Evolutionary conservation across 1,140 invertebrate species (phyloP).

Genomic region (Agraylea sexmaculata): DNA sequence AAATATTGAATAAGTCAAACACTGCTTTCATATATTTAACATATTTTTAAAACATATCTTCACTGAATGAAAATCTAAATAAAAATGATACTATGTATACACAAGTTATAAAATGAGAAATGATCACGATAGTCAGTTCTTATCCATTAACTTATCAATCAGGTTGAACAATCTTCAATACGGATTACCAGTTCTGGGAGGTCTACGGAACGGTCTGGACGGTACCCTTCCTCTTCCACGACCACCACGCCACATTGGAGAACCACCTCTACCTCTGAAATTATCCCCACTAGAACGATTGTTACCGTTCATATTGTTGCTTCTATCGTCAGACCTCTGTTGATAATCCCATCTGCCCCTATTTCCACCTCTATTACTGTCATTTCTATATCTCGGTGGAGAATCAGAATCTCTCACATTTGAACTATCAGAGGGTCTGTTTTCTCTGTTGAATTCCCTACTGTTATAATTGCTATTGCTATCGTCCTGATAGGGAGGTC

Average conservation of each 20-base stretch:
- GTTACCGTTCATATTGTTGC: constrained; percentile 4
- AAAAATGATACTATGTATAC: constrained; percentile 1
- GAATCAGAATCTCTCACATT: too few relatives aligned
- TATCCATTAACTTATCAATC: too few relatives aligned
- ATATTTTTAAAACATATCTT: too few relatives aligned
- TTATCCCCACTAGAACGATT: background rate
- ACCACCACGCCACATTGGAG: constrained; percentile 26
- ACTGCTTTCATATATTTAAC: too few relatives aligned
- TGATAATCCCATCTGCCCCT: constrained; percentile 18
- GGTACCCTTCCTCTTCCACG: constrained; percentile 23
- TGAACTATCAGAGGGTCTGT: too few relatives aligned
- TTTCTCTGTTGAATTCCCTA: too few relatives aligned
- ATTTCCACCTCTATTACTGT: constrained; percentile 19
- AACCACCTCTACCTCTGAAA: constrained; percentile 23
- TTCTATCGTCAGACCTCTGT: constrained; percentile 3
- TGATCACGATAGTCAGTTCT: too few relatives aligned
- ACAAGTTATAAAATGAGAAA: too few relatives aligned
- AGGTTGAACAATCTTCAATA: too few relatives aligned
- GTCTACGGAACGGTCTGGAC: constrained; percentile 24
- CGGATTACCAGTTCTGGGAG: constrained; percentile 15
- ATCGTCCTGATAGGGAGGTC: too few relatives aligned
- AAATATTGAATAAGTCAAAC: too few relatives aligned
- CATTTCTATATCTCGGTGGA: constrained; percentile 9
- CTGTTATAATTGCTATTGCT: too few relatives aligned
- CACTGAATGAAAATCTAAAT: background rate